These are phyloP conservation scores for Limnothrissa miodon DNA, from an alignment of 2,113 vertebrate species.

Conservation along the genomic window DNA sequence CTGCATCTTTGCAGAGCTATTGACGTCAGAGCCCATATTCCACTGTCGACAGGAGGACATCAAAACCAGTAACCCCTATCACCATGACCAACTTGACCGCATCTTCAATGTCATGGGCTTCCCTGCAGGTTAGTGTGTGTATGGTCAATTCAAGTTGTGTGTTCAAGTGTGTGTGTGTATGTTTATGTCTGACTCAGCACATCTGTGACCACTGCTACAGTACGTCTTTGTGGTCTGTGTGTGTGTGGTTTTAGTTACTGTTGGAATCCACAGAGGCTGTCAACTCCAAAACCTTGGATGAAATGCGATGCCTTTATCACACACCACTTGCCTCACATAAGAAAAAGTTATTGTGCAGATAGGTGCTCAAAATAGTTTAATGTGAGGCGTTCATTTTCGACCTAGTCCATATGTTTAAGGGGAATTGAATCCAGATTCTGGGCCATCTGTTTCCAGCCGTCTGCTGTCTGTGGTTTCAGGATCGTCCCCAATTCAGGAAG, in stretches of 20 bases:
- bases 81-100: constrained; percentile 99
- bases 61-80: constrained; percentile 99
- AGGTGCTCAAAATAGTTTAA: neutral
- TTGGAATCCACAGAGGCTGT: neutral
- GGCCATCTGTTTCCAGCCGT: neutral
- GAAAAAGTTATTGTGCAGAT: neutral
- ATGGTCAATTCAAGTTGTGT: neutral
- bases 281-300: neutral
- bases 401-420: neutral
- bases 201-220: neutral
- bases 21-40: constrained; percentile 99
- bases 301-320: neutral
- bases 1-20: constrained; percentile 99
- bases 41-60: constrained; percentile 99
- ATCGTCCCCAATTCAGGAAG: neutral
- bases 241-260: neutral
- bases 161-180: too few species aligned
- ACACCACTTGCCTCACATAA: neutral
- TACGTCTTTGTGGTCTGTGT: neutral
- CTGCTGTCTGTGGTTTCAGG: neutral
- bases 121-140: constrained; percentile 66
- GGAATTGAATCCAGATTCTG: neutral
- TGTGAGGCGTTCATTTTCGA: neutral
- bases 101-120: constrained; percentile 99
- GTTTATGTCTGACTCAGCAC: neutral